A percentile compares a stretch with the other conserved stretches of the same genome.
Conservation (phyloP, 2,113 vertebrate genomes). For the Poeciliopsis occidentalis region DNA sequence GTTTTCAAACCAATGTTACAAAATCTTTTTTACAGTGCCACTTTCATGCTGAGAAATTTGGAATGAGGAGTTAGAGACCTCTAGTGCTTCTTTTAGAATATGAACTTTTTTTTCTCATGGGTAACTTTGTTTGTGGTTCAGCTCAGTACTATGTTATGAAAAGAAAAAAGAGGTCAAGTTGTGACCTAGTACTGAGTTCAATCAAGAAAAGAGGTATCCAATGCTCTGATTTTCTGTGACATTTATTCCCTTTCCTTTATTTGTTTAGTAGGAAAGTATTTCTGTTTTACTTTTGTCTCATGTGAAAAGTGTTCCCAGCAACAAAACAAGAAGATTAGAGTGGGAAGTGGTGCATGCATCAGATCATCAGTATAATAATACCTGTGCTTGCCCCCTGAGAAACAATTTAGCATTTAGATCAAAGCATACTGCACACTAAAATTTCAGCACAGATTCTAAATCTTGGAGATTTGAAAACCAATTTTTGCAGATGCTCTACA, state of each 20-base stretch:
- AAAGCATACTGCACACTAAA: neutral
- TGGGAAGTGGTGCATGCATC: no score
- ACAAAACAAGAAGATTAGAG: no score
- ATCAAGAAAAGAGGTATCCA: neutral
- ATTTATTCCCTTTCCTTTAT: neutral
- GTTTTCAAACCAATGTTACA: neutral
- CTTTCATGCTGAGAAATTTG: neutral
- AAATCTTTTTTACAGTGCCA: neutral
- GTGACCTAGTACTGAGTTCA: neutral
- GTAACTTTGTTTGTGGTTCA: neutral
- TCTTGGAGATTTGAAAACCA: neutral
- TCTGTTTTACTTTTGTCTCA: no score
- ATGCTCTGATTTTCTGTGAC: neutral
- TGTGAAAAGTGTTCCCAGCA: no score
- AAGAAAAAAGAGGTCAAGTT: neutral
- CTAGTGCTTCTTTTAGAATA: constrained; percentile 6
- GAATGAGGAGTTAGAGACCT: neutral
- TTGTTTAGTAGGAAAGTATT: neutral
- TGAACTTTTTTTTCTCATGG: neutral
- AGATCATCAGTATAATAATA: neutral
- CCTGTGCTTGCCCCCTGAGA: neutral
- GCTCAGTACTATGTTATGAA: neutral
- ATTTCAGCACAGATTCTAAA: neutral
- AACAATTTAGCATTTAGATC: neutral
- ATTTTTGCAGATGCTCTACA: neutral